Evolutionary conservation across 2,888 invertebrate species (phyloP).

Genomic region (Parnassius orleans): DNA sequence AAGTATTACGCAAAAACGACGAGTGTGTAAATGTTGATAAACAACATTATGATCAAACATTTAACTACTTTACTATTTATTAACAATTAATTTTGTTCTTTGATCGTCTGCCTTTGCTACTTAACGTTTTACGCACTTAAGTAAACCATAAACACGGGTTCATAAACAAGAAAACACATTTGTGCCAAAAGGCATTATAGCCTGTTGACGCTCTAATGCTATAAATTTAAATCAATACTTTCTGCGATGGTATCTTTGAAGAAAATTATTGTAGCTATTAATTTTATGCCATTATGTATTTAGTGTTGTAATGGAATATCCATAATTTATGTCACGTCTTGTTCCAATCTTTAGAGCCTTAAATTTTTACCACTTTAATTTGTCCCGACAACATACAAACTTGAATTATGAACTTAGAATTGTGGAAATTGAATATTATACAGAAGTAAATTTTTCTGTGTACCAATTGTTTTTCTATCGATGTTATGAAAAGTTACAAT

Average conservation of each 20-base stretch:
- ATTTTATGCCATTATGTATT: not conserved
- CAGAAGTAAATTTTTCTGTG: too few species aligned
- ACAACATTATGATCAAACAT: too few species aligned
- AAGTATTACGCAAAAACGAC: too few species aligned
- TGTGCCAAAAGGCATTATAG: conserved; percentile 22
- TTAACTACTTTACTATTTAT: too few species aligned
- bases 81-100: conserved; percentile 13
- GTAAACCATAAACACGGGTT: conserved; percentile 21
- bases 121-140: conserved; percentile 15
- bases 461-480: too few species aligned
- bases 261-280: conserved; percentile 3
- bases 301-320: not conserved
- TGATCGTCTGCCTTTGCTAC: conserved; percentile 15
- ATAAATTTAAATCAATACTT: conserved; percentile 18
- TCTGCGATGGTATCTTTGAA: conserved; percentile 1
- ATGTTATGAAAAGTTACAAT: too few species aligned
- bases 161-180: conserved; percentile 23
- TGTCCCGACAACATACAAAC: too few species aligned
- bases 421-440: too few species aligned
- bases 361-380: too few species aligned
- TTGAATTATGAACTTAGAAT: too few species aligned
- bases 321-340: not conserved
- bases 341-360: too few species aligned
- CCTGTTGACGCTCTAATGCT: conserved; percentile 21
- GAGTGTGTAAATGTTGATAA: not conserved